Conservation (phyloP, 2,113 vertebrate genomes). For the Eulemur macaco region DNA sequence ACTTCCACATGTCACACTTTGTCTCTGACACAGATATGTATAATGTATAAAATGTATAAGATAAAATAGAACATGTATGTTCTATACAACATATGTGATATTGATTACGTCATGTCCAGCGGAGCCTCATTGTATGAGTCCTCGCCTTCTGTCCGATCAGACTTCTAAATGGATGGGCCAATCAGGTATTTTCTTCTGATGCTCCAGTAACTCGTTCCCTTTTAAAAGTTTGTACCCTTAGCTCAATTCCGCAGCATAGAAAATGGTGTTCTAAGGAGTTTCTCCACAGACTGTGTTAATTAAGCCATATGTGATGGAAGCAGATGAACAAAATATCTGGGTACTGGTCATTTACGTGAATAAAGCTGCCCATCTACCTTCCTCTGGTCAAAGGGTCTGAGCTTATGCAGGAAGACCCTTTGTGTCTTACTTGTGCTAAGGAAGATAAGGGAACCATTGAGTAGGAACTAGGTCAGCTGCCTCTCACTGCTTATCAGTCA, state of each 20-base stretch:
- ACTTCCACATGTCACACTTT: not conserved
- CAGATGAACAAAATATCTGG: not conserved
- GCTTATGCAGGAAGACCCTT: not conserved
- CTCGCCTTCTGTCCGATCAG: not conserved
- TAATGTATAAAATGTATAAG: too few species aligned
- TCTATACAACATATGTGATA: not conserved
- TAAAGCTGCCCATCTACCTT: not conserved
- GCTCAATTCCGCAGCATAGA: not conserved
- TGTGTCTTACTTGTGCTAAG: conserved; percentile 17
- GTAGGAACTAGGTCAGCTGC: conserved; percentile 53
- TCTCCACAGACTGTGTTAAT: not conserved
- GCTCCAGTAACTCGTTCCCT: not conserved
- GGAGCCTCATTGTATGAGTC: not conserved
- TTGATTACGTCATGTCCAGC: not conserved
- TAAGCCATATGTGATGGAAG: not conserved
- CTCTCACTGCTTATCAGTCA: conserved; percentile 41
- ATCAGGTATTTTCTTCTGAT: conserved; percentile 2
- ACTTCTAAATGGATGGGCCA: not conserved
- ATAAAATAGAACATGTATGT: not conserved
- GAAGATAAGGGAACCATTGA: conserved; percentile 33
- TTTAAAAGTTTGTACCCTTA: not conserved
- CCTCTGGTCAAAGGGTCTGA: not conserved
- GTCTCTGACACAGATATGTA: not conserved
- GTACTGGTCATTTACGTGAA: not conserved
- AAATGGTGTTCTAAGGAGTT: not conserved